A percentile compares a stretch with the other conserved stretches of the same genome.
Conservation (phyloP, 1,140 invertebrate species). For the Lasioglossum albipes region DNA sequence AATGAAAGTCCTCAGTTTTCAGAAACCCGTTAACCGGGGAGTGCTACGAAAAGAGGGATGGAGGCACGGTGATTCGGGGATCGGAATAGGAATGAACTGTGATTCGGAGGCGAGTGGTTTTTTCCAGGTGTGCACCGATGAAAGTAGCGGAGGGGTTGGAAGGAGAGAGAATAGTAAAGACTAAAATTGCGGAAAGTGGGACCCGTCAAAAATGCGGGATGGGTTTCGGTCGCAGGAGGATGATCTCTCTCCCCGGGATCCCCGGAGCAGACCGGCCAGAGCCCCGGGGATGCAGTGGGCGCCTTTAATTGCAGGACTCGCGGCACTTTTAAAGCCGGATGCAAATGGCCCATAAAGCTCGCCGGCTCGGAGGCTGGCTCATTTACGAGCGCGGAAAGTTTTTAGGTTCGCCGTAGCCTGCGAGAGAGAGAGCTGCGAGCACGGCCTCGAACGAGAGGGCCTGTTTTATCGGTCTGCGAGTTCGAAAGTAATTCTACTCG, state of each 20-base stretch:
- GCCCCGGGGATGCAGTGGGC: constrained; percentile 59
- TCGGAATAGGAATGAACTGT: no score
- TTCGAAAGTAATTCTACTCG: constrained; percentile 72
- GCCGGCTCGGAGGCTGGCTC: constrained; percentile 59
- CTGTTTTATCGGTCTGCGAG: constrained; percentile 74
- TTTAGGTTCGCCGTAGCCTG: constrained; percentile 55
- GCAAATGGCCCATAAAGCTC: constrained; percentile 77
- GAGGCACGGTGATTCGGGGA: no score
- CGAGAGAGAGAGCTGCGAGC: neutral
- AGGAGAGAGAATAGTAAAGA: constrained; percentile 10
- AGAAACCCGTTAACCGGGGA: neutral
- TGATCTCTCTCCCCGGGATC: neutral
- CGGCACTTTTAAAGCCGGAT: constrained; percentile 75
- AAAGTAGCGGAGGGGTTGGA: no score
- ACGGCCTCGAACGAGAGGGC: constrained; percentile 49
- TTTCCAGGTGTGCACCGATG: neutral
- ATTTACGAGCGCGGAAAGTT: constrained; percentile 76
- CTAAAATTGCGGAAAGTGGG: constrained; percentile 35
- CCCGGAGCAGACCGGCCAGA: neutral
- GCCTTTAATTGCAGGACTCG: constrained; percentile 76
- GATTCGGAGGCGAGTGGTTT: neutral
- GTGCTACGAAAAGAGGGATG: no score
- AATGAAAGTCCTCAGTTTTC: neutral
- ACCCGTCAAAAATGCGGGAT: constrained; percentile 30
- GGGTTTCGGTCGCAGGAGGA: constrained; percentile 20